Evolutionary conservation across 2,113 vertebrate species (phyloP), one percentile per base, ranked within the genome.

Genomic region (Bubalus kerabau): DNA sequence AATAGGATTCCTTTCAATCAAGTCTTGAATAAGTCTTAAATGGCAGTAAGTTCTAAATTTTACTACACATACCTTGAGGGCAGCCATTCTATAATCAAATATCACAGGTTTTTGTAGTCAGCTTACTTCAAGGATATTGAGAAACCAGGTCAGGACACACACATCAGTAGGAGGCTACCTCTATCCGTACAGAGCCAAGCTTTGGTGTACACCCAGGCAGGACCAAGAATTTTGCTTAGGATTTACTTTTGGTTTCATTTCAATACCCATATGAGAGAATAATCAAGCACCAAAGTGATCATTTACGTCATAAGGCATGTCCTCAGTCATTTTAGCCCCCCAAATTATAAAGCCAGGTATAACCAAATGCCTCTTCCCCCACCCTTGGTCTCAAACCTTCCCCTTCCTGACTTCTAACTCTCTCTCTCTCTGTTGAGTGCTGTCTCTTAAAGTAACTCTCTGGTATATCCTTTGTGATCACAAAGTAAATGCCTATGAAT

Each of bases 231-330:
- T 96, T 86, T 67, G 46, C 50, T 82, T 96, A 89, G 85, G 17
- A 86, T 95, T 89, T 90, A 67, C 19, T 60, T 86, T 86, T 87
- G 84, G 40, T 92, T 95, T 97, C 21, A 80, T 96, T 95, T 96
- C 15, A 62, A 21, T 59, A 76, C 7, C 64, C 48, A 54, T 21
- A 23, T 26, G 36, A 96, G 24, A 93, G 32, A 90, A 89, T 67
- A 89, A 86, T 76, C 24, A 57, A 54, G 30, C 52, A 36, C 28
- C 62, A 80, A 32, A 90, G 15, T 95, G 90, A 86, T n/a, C 23
- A 62, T 52, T 32, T 62, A 91, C 67, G 26, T 28, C 64, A 74
- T 46, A 82, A 90, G 50, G 7, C 7, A 30, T 16, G 23, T 94
- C 30, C 26, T 90, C 36, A 62, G 71, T 88, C 24, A 87, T 59